Conservation (phyloP, 2,888 invertebrate genomes). For the Heliconius hortense region DNA sequence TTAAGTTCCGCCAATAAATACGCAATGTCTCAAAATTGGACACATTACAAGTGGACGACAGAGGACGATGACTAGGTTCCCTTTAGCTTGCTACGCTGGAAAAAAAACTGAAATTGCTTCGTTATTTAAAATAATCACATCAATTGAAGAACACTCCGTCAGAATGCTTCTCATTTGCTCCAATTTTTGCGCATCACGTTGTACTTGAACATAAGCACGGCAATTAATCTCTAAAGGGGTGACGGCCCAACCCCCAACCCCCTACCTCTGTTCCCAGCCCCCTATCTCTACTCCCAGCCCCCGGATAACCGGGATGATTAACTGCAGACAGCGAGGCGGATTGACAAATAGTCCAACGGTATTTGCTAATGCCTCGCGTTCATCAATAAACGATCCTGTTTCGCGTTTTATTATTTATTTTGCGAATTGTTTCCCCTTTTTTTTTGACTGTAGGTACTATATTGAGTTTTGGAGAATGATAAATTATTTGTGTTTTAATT, state of each 20-base stretch:
- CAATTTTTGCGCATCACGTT: conserved; percentile 66
- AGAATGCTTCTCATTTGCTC: conserved; percentile 48
- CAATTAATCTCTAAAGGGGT: conserved; percentile 77
- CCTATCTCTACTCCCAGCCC: conserved; percentile 47
- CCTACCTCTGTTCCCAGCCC: conserved; percentile 29
- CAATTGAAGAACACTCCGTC: conserved; percentile 24
- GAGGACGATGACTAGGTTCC: too few species aligned
- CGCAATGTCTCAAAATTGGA: neutral
- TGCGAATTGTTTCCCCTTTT: conserved; percentile 36
- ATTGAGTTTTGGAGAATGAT: conserved; percentile 5
- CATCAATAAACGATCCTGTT: conserved; percentile 73
- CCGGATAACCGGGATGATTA: conserved; percentile 76
- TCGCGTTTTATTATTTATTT: conserved; percentile 41
- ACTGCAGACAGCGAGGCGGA: conserved; percentile 79
- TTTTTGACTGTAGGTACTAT: neutral
- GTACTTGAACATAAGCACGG: conserved; percentile 66
- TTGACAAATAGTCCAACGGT: conserved; percentile 81
- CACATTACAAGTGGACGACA: neutral
- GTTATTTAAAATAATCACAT: neutral
- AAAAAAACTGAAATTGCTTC: too few species aligned
- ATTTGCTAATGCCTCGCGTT: conserved; percentile 77
- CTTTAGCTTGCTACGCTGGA: too few species aligned
- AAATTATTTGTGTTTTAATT: neutral
- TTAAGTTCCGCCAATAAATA: neutral
- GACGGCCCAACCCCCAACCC: conserved; percentile 53